Evolutionary conservation across 2,113 vertebrate species (phyloP).

Genomic region (Tenrec ecaudatus): DNA sequence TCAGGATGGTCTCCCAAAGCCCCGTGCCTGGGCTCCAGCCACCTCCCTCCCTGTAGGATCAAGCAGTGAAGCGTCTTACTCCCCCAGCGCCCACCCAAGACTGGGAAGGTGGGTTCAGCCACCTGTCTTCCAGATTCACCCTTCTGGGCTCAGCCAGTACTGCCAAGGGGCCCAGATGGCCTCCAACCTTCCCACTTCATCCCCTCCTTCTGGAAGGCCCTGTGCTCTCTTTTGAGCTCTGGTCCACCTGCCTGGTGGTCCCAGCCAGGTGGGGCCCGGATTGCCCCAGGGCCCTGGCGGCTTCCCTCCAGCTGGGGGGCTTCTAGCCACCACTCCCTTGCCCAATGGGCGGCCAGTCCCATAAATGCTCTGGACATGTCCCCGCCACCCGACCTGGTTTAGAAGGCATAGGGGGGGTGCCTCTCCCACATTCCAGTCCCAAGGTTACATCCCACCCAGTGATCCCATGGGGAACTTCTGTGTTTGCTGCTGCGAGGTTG

Average conservation of each 20-base stretch:
- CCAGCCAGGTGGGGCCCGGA: neutral
- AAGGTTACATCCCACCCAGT: fast-evolving
- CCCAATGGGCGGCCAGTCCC: neutral
- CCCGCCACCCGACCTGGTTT: neutral
- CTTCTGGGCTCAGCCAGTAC: neutral
- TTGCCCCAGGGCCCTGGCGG: neutral
- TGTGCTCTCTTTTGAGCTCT: neutral
- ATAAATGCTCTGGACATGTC: neutral
- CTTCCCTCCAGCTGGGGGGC: too few species aligned
- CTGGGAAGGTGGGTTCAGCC: too few species aligned
- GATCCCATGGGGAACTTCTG: neutral
- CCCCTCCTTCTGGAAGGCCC: neutral
- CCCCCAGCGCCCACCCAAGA: neutral
- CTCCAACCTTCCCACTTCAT: fast-evolving
- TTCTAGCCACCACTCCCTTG: neutral
- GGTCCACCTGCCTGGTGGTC: fast-evolving
- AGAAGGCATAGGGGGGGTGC: fast-evolving
- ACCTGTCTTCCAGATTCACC: neutral
- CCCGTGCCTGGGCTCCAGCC: neutral
- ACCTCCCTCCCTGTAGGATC: neutral
- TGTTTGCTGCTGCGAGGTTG: neutral
- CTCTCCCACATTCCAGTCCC: fast-evolving
- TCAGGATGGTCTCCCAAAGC: neutral
- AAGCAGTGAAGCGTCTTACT: neutral
- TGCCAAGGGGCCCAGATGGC: neutral